Percentiles rank a stretch among this genome's conserved stretches.
phyloP scores from a whole-genome alignment of 2,113 vertebrate genomes.

The Chlamydotis undulata region DNA sequence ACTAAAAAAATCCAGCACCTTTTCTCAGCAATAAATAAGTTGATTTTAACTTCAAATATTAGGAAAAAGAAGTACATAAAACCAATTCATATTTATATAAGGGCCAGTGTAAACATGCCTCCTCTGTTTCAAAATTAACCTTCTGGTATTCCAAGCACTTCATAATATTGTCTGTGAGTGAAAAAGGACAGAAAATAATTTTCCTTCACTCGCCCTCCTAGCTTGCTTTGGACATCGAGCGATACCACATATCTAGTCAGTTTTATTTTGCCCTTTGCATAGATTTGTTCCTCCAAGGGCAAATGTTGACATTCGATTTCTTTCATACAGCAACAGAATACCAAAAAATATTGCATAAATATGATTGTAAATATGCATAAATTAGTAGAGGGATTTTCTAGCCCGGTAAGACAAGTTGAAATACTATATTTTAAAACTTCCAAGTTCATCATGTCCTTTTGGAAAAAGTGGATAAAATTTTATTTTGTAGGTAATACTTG shows the following conservation, averaged over 20 bases:
- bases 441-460: neutral
- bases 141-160: conserved; percentile 40
- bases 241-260: neutral
- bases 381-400: neutral
- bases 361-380: neutral
- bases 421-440: neutral
- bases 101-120: neutral
- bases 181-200: conserved; percentile 4
- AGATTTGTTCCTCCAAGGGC: neutral
- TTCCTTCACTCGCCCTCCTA: neutral
- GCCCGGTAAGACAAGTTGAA: neutral
- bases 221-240: neutral
- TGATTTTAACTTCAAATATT: neutral
- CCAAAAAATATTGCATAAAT: neutral
- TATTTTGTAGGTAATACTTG: neutral
- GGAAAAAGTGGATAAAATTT: neutral
- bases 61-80: neutral
- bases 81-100: neutral
- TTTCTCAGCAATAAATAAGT: neutral
- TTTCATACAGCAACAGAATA: neutral
- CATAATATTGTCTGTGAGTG: conserved; percentile 14
- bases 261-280: neutral
- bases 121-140: conserved; percentile 8
- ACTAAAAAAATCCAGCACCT: neutral
- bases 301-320: neutral